A percentile compares a stretch with the other conserved stretches of the same genome.
Conservation (phyloP, 2,888 invertebrate genomes). For the Parasteatoda lunata region DNA sequence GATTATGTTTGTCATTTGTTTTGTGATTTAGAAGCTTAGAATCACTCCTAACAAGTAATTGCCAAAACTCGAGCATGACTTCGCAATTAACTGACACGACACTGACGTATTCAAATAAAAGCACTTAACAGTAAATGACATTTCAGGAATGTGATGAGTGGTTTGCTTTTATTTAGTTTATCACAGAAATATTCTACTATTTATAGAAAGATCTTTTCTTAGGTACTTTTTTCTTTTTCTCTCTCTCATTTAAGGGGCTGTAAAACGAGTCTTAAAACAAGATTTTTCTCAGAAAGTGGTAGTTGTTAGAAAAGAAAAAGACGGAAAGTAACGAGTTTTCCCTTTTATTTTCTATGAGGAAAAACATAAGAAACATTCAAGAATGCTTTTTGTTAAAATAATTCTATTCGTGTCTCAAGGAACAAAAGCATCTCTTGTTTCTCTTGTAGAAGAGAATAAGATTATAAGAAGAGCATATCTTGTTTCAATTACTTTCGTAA, state of each 20-base stretch:
- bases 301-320: not conserved
- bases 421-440: too few species aligned
- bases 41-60: not conserved
- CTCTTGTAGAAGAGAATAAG: too few species aligned
- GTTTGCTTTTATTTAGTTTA: not conserved
- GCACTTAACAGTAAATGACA: not conserved
- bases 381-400: too few species aligned
- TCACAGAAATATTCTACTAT: not conserved
- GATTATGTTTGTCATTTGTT: too few species aligned
- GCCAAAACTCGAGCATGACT: not conserved
- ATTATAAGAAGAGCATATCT: too few species aligned
- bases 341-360: not conserved
- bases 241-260: conserved; percentile 1
- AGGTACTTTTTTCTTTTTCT: not conserved
- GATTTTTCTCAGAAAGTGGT: not conserved
- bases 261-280: conserved; percentile 26
- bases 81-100: not conserved
- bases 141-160: not conserved
- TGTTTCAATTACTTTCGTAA: too few species aligned
- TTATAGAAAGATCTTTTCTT: not conserved
- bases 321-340: not conserved
- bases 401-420: too few species aligned
- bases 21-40: too few species aligned
- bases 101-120: not conserved
- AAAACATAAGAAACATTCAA: not conserved